Conservation (phyloP, 2,888 invertebrate genomes). For the Tetragnatha montana region DNA sequence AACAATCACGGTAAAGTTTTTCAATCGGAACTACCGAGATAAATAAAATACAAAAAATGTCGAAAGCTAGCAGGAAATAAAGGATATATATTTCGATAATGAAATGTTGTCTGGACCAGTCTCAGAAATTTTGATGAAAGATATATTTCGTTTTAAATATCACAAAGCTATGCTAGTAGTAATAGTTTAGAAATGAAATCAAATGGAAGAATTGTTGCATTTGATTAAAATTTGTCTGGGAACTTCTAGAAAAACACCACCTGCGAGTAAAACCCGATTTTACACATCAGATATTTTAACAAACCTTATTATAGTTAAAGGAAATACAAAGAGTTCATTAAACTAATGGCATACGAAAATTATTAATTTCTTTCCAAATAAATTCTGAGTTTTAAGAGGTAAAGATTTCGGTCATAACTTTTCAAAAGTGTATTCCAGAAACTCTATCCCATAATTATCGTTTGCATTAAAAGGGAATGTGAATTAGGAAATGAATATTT, state of each 20-base stretch:
- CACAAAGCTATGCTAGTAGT: background rate
- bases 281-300: background rate
- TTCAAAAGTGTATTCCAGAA: background rate
- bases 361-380: background rate
- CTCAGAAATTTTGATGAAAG: background rate
- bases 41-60: constrained; percentile 27
- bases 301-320: background rate
- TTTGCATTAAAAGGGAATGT: background rate
- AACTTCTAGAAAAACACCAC: background rate
- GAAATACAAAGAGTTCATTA: background rate
- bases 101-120: constrained; percentile 15
- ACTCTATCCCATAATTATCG: background rate
- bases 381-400: background rate
- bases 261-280: background rate
- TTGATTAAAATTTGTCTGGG: background rate
- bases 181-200: background rate
- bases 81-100: constrained; percentile 12
- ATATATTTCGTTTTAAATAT: background rate
- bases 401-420: background rate
- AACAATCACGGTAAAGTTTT: constrained; percentile 24
- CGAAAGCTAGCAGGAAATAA: constrained; percentile 24
- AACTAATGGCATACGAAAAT: background rate
- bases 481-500: background rate
- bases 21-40: background rate
- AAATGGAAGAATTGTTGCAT: background rate